Conservation (phyloP, 2,113 vertebrate species). For the Ceyx melanurus region DNA sequence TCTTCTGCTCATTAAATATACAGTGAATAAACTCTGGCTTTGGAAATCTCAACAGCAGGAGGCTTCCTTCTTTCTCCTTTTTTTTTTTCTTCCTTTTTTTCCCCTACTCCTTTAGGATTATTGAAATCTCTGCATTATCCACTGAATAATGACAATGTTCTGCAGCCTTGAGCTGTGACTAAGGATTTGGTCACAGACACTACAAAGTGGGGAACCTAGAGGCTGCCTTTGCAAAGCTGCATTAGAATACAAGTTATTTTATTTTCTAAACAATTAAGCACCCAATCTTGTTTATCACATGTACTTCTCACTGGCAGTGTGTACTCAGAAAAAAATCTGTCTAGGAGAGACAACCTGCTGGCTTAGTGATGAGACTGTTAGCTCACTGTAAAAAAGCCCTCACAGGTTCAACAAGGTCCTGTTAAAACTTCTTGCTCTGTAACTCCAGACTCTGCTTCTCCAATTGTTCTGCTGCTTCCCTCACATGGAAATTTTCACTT, state of each 20-base stretch:
- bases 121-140: constrained; percentile 38
- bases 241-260: neutral
- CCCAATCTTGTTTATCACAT: neutral
- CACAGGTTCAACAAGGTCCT: neutral
- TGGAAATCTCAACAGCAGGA: neutral
- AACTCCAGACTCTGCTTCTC: neutral
- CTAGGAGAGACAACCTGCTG: neutral
- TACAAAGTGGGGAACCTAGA: neutral
- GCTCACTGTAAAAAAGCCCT: neutral
- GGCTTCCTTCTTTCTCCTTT: neutral
- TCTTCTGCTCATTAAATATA: constrained; percentile 34
- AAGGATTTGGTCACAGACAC: neutral
- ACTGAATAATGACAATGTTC: constrained; percentile 23
- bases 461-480: neutral
- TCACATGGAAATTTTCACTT: neutral
- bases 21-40: constrained; percentile 29
- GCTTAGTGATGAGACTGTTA: neutral
- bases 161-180: neutral
- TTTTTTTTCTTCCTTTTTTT: neutral
- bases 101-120: neutral
- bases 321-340: neutral
- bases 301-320: neutral
- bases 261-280: constrained; percentile 9
- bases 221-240: neutral
- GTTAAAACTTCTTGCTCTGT: neutral